Percentiles rank a stretch among this genome's conserved stretches.
These are phyloP conservation scores for Meganola albula DNA, from an alignment of 2,888 invertebrate species.

Conservation along the genomic window DNA sequence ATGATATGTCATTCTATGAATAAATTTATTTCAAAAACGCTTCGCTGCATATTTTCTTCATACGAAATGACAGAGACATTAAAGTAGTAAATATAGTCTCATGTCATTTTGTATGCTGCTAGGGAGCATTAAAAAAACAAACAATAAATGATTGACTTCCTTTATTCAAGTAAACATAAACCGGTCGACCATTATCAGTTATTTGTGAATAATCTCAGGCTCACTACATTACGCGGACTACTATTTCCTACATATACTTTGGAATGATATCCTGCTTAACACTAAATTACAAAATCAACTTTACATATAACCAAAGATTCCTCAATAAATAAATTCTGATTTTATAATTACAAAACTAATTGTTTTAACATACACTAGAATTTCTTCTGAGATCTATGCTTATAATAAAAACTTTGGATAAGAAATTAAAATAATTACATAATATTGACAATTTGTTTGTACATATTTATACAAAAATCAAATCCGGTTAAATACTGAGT, in stretches of 20 bases:
- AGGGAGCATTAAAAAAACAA: constrained; percentile 37
- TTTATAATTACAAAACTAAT: constrained; percentile 62
- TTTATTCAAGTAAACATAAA: constrained; percentile 73
- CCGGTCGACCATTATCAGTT: constrained; percentile 52
- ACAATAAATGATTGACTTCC: constrained; percentile 42
- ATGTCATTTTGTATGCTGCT: too few species aligned
- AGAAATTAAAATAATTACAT: constrained; percentile 66
- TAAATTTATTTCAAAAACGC: too few species aligned
- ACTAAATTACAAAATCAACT: constrained; percentile 55
- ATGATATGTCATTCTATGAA: too few species aligned
- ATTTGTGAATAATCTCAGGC: constrained; percentile 54
- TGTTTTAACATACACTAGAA: constrained; percentile 55
- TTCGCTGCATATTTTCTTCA: too few species aligned
- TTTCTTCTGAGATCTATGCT: constrained; percentile 74
- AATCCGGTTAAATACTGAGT: constrained; percentile 50
- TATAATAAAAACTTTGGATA: constrained; percentile 75
- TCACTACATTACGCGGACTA: constrained; percentile 47
- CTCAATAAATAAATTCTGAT: constrained; percentile 73
- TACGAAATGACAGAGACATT: too few species aligned
- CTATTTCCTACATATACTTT: constrained; percentile 53
- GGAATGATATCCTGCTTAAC: constrained; percentile 69
- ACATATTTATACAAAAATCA: constrained; percentile 70
- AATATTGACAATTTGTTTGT: constrained; percentile 62
- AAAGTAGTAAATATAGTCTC: too few species aligned
- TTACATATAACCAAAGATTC: constrained; percentile 55